Evolutionary conservation across 2,113 vertebrate genomes (phyloP).

Genomic region (Delphinapterus leucas): DNA sequence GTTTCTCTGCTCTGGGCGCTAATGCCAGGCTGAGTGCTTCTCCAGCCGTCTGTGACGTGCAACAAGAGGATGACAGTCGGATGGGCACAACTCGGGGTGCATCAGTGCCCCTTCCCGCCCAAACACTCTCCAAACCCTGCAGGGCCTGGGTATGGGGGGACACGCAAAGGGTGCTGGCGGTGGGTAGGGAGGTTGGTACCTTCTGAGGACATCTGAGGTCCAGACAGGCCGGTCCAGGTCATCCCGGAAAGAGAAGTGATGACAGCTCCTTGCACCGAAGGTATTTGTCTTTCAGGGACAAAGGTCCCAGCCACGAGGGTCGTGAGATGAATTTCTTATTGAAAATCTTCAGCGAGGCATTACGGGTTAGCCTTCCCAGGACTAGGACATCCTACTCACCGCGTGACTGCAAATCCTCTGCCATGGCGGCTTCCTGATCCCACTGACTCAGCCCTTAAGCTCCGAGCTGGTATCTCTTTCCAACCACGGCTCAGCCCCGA

Average conservation of each 20-base stretch:
- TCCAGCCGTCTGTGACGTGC: background rate
- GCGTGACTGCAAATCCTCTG: slow-evolving; percentile 6
- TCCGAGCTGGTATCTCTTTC: background rate
- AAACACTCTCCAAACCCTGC: background rate
- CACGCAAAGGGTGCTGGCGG: background rate
- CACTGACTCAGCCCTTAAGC: background rate
- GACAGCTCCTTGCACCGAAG: background rate
- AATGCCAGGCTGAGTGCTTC: background rate
- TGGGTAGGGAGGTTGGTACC: fast-evolving
- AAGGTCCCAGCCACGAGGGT: background rate
- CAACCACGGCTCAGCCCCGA: background rate
- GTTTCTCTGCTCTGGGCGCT: background rate
- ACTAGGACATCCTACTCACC: background rate
- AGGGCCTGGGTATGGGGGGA: background rate
- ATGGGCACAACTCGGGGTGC: too few species aligned
- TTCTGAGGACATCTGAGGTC: background rate
- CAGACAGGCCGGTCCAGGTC: background rate
- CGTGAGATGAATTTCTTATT: slow-evolving; percentile 52
- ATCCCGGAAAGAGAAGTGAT: background rate
- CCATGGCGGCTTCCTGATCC: slow-evolving; percentile 22
- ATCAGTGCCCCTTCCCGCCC: background rate
- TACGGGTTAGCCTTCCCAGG: slow-evolving; percentile 41
- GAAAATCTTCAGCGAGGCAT: slow-evolving; percentile 58
- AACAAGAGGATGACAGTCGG: background rate
- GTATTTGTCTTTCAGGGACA: slow-evolving; percentile 10